Evolutionary conservation across 2,888 invertebrate genomes (phyloP).

Genomic region (Iphiclides podalirius): DNA sequence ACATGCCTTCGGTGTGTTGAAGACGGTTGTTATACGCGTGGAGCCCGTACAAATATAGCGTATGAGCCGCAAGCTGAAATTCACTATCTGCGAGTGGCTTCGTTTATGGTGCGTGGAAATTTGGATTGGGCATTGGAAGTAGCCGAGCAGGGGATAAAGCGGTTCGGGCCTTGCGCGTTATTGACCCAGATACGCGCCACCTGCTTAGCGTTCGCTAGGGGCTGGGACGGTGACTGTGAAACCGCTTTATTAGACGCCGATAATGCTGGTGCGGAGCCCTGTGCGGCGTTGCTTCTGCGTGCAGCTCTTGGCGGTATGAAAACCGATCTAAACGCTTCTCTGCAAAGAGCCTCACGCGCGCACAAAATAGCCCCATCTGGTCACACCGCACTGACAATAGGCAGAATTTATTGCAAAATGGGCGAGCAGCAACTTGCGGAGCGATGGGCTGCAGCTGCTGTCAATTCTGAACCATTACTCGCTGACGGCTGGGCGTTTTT

Average conservation of each 20-base stretch:
- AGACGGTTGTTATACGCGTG: conserved; percentile 47
- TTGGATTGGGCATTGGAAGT: conserved; percentile 46
- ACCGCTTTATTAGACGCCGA: conserved; percentile 51
- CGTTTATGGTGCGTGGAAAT: conserved; percentile 46
- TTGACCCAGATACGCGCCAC: conserved; percentile 60
- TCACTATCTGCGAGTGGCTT: conserved; percentile 57
- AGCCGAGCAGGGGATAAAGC: conserved; percentile 44
- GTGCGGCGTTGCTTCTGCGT: conserved; percentile 49
- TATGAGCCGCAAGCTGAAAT: conserved; percentile 40
- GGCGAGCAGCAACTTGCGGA: conserved; percentile 52
- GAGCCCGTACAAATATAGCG: conserved; percentile 36
- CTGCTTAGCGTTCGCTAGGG: conserved; percentile 44
- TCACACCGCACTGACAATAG: conserved; percentile 57
- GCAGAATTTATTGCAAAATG: conserved; percentile 49
- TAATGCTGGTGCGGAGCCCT: conserved; percentile 46
- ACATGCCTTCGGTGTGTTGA: conserved; percentile 53
- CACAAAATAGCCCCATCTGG: conserved; percentile 58
- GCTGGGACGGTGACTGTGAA: conserved; percentile 60
- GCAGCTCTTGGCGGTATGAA: conserved; percentile 51
- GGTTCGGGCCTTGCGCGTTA: conserved; percentile 54
- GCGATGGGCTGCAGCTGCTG: conserved; percentile 62
- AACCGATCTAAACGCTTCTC: conserved; percentile 42
- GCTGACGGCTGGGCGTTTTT: conserved; percentile 69
- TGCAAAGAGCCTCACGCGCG: conserved; percentile 63
- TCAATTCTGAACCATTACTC: conserved; percentile 58